Base-by-base conservation (phyloP, 2,888 invertebrate genomes). In the Rhagonycha lutea region DNA sequence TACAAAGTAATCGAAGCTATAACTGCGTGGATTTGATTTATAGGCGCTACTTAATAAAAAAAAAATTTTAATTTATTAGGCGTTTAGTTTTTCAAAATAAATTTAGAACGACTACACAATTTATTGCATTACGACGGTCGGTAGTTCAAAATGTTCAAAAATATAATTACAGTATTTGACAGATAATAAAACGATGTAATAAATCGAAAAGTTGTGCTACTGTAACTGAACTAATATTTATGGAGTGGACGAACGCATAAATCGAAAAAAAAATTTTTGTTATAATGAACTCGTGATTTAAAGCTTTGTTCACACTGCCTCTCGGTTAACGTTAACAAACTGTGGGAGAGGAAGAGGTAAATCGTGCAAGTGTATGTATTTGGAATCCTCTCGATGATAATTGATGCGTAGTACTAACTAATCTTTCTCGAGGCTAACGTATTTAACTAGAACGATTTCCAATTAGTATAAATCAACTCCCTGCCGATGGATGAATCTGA, bases 111-210 rank as follows among this genome's bases (percentile, higher is more conserved):
- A 26, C 26, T 26, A 26, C 7, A 26, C 24, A 65, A 65, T 68
- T 68, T 68, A 26, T 68, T 24, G 68, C 14, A 23, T 69, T 29
- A n/a, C n/a, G 47, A 67, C 68, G 68, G 69, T 72, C 68, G 68
- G 69, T 72, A 75, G 75, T 79, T 76, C 77, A 78, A 78, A 79
- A 78, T 75, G 78, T 73, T 78, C 73, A 76, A 77, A 81, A 81
- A 82, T 82, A 82, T 83, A 82, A 82, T 83, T 82, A 82, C 82
- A 77, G 79, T 77, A 75, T 81, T 77, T 83, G 83, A 82, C 83
- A 82, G 82, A 82, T 82, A 83, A 83, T 83, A 82, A 82, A 83
- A 80, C 81, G 81, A 81, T 81, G 81, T 80, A 82, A 83, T 83
- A 83, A 82, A 83, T 83, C 81, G 79, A 78, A 75, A 73, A 74